Conservation (phyloP, 2,888 invertebrate species). For the Lycophotia porphyrea region DNA sequence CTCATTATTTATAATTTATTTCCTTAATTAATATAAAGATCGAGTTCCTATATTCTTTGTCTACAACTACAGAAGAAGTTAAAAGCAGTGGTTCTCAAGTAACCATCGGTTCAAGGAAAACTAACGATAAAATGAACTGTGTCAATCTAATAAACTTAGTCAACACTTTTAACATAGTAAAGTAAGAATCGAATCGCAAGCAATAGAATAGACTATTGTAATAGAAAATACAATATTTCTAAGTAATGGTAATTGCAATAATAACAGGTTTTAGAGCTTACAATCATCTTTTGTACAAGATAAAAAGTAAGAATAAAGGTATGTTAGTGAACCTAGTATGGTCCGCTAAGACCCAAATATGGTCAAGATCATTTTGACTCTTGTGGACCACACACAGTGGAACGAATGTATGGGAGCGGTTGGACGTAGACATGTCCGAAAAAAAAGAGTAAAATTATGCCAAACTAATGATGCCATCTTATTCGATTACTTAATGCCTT, state of each 20-base stretch:
- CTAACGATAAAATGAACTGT: background rate
- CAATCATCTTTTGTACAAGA: background rate
- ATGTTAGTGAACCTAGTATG: background rate
- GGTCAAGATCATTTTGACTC: background rate
- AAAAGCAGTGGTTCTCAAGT: conserved; percentile 10
- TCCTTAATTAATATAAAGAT: conserved; percentile 83
- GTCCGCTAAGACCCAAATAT: background rate
- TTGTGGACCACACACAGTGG: too few relatives aligned
- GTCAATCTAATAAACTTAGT: background rate
- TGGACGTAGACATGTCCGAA: too few relatives aligned
- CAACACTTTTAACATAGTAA: background rate
- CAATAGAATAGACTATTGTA: background rate
- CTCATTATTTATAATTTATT: conserved; percentile 85
- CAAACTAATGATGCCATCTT: too few relatives aligned
- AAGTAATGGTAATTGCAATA: background rate
- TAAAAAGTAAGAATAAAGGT: background rate
- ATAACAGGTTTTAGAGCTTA: background rate
- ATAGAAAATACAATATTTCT: too few relatives aligned
- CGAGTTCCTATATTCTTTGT: conserved; percentile 51
- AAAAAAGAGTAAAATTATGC: too few relatives aligned
- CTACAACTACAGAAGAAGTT: conserved; percentile 52
- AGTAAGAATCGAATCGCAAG: background rate
- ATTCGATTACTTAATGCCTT: too few relatives aligned
- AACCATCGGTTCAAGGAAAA: background rate
- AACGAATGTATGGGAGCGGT: too few relatives aligned